Percentiles rank a stretch among this genome's conserved stretches.
Conservation (phyloP, 1,140 invertebrate species). For the Aphis craccivora region DNA sequence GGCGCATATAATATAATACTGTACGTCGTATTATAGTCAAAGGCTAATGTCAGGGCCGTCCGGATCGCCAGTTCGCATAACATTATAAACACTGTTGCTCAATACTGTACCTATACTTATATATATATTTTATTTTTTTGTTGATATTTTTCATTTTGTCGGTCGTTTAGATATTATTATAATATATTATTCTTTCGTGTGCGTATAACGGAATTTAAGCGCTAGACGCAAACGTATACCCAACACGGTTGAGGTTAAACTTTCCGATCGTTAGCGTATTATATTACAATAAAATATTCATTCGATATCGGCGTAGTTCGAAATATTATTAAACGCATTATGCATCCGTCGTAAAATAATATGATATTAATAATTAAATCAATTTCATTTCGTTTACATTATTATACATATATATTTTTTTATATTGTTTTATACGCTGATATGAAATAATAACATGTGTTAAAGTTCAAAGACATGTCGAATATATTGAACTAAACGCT, state of each 20-base stretch:
- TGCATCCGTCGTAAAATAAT: background rate
- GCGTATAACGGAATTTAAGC: background rate
- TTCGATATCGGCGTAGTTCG: background rate
- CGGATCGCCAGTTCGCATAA: background rate
- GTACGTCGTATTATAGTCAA: background rate
- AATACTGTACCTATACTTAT: background rate
- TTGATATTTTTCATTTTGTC: conserved; percentile 2
- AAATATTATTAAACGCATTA: background rate
- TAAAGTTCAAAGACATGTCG: background rate
- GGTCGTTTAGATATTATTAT: background rate
- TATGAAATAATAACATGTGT: background rate
- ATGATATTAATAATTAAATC: background rate
- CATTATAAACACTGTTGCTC: background rate
- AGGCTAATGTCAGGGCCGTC: conserved; percentile 57
- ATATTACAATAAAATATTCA: background rate
- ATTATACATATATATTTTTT: background rate
- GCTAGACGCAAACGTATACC: background rate
- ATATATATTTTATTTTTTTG: background rate
- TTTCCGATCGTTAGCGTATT: background rate
- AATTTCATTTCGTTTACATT: background rate
- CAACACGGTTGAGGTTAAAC: background rate
- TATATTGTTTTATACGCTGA: background rate
- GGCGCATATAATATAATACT: background rate
- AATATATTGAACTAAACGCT: background rate
- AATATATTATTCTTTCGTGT: background rate